Conservation (phyloP, 2,888 invertebrate species). For the Cheilosia scutellata region DNA sequence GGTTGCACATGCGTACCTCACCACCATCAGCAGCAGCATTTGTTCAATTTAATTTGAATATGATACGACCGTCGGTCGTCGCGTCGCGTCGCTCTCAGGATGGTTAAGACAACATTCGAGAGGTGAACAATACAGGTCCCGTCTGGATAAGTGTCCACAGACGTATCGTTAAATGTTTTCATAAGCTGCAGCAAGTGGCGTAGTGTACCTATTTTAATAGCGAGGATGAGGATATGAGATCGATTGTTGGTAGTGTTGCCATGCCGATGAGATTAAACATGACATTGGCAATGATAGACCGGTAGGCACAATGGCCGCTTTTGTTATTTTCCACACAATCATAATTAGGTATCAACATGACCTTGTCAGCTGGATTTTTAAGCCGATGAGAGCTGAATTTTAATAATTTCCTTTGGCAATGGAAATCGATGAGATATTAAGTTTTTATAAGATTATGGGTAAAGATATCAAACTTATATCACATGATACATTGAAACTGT, state of each 20-base stretch:
- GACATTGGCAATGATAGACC: neutral
- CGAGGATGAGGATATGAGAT: neutral
- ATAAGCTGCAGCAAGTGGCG: slow-evolving; percentile 26
- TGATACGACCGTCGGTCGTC: slow-evolving; percentile 51
- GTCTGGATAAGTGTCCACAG: slow-evolving; percentile 51
- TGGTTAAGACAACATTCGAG: slow-evolving; percentile 65
- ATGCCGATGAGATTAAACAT: neutral
- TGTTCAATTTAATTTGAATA: slow-evolving; percentile 71
- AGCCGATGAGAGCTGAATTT: too few species aligned
- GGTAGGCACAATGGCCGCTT: neutral
- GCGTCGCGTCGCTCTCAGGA: slow-evolving; percentile 5
- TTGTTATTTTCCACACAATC: neutral
- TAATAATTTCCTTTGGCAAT: too few species aligned
- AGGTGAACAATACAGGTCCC: slow-evolving; percentile 69
- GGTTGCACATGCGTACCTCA: slow-evolving; percentile 31
- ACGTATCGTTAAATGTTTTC: slow-evolving; percentile 57
- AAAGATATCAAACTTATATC: too few species aligned
- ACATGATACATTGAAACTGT: too few species aligned
- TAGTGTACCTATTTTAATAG: neutral
- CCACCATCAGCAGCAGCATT: slow-evolving; percentile 7
- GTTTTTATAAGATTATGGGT: too few species aligned
- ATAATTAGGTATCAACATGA: neutral
- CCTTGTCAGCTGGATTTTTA: too few species aligned
- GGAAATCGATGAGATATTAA: too few species aligned
- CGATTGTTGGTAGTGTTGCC: slow-evolving; percentile 12